Conservation (phyloP, 2,888 invertebrate genomes). For the Dryobota labecula region DNA sequence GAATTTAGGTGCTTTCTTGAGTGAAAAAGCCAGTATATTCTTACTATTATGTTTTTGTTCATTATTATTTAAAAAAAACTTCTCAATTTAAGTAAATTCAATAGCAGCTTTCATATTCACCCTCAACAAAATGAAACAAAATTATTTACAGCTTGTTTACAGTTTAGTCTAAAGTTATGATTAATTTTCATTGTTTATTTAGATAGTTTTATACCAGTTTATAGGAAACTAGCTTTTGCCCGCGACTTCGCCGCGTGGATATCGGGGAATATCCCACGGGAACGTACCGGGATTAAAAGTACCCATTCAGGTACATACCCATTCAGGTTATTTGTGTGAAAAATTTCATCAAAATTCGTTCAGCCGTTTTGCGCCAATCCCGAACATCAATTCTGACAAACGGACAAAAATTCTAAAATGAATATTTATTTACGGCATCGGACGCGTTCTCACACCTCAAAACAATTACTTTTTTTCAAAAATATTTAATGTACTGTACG, state of each 20-base stretch:
- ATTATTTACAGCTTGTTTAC: background rate
- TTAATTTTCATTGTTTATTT: background rate
- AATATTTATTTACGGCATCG: background rate
- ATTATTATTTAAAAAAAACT: background rate
- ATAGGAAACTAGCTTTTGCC: background rate
- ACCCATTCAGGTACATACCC: background rate
- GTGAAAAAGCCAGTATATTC: constrained; percentile 6
- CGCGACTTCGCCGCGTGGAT: background rate
- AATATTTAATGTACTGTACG: background rate
- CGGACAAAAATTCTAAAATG: no score
- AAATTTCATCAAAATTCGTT: background rate
- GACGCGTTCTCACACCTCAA: no score
- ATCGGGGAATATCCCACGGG: background rate
- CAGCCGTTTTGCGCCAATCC: background rate
- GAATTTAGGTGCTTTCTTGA: constrained; percentile 18
- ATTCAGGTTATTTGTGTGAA: background rate
- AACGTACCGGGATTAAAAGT: background rate
- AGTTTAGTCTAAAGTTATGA: background rate
- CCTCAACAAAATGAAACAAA: background rate
- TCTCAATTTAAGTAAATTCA: background rate
- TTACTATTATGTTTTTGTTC: constrained; percentile 8
- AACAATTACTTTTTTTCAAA: background rate
- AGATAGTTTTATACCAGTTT: background rate
- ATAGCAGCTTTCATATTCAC: background rate
- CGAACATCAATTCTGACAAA: background rate